Percentiles rank a stretch among this genome's conserved stretches.
phyloP scores from a whole-genome alignment of 2,888 invertebrate species.

The Theretra japonica region DNA sequence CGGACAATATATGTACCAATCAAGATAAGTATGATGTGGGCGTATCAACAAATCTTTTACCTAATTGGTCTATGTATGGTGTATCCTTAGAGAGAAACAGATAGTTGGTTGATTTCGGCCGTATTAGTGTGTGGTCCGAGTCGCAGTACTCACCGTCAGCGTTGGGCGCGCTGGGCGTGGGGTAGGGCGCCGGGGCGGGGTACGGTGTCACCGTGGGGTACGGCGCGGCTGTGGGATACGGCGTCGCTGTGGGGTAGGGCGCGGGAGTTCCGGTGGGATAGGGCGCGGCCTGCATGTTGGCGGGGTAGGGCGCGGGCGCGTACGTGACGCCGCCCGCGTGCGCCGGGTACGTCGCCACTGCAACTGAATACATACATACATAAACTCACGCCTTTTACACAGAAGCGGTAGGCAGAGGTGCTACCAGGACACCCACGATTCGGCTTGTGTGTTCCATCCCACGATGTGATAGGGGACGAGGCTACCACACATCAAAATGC shows the following conservation, averaged over 20 bases:
- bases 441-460: too few species aligned
- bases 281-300: conserved; percentile 32
- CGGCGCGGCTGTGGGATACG: conserved; percentile 48
- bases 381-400: too few species aligned
- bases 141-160: not conserved
- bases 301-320: conserved; percentile 9
- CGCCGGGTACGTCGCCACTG: conserved; percentile 20
- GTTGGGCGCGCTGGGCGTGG: conserved; percentile 7
- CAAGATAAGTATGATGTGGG: too few species aligned
- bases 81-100: too few species aligned
- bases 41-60: too few species aligned
- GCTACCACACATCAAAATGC: too few species aligned
- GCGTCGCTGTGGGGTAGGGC: conserved; percentile 45
- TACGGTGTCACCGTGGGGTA: conserved; percentile 40
- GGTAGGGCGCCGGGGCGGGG: not conserved
- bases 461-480: too few species aligned
- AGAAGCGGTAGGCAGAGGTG: too few species aligned
- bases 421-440: too few species aligned
- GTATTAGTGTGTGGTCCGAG: not conserved
- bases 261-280: conserved; percentile 36
- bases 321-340: not conserved
- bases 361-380: not conserved
- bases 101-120: too few species aligned
- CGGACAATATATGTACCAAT: too few species aligned
- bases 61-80: too few species aligned